A percentile compares a stretch with the other conserved stretches of the same genome.
Evolutionary conservation across 2,888 invertebrate genomes (phyloP).

Genomic region (Spodoptera picta): DNA sequence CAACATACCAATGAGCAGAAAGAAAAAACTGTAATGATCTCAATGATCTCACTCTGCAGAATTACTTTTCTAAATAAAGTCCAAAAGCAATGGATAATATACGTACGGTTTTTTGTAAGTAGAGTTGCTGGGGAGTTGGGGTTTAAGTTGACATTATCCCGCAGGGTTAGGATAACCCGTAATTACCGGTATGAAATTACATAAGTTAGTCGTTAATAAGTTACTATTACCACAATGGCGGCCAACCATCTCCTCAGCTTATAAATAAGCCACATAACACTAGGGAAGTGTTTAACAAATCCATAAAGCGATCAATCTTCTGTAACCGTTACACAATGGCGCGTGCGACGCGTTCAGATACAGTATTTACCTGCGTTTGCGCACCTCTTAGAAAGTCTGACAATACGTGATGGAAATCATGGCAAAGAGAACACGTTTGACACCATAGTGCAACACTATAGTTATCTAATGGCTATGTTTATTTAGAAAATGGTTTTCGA

Average conservation of each 20-base stretch:
- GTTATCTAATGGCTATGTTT: slow-evolving; percentile 53
- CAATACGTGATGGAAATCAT: slow-evolving; percentile 75
- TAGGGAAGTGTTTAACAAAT: slow-evolving; percentile 53
- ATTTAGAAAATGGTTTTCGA: slow-evolving; percentile 54
- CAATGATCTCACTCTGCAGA: too few relatives aligned
- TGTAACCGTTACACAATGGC: slow-evolving; percentile 64
- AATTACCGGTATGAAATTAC: too few relatives aligned
- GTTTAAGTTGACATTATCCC: too few relatives aligned
- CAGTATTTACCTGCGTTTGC: slow-evolving; percentile 57
- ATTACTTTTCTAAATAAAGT: too few relatives aligned
- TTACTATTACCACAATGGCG: background rate
- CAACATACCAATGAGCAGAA: too few relatives aligned
- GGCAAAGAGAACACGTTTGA: slow-evolving; percentile 42
- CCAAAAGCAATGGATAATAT: too few relatives aligned
- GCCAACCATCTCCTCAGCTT: slow-evolving; percentile 4
- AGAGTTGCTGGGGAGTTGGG: too few relatives aligned
- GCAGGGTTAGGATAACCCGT: too few relatives aligned
- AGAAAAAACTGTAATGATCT: too few relatives aligned
- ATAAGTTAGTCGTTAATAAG: background rate
- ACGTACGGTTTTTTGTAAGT: too few relatives aligned
- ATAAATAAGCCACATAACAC: slow-evolving; percentile 35
- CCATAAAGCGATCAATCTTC: slow-evolving; percentile 46
- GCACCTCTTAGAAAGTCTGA: slow-evolving; percentile 71
- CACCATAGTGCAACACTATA: slow-evolving; percentile 42
- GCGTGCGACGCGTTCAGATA: slow-evolving; percentile 63